Evolutionary conservation across 1,140 invertebrate species (phyloP).

Genomic region (Drosophila subobscura): DNA sequence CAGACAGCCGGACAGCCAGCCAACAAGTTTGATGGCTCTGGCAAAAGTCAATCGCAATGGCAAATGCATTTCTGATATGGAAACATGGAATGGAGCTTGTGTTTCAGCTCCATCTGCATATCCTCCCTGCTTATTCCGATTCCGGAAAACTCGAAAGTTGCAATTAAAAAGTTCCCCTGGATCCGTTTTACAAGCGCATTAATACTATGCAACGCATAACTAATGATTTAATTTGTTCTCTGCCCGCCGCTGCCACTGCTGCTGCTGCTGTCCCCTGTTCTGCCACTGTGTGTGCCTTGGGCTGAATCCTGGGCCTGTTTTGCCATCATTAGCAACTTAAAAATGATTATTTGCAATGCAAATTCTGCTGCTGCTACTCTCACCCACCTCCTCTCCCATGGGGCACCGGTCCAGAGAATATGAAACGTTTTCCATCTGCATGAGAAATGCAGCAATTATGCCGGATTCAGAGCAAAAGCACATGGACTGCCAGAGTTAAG

Average conservation of each 20-base stretch:
- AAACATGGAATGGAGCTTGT: slow-evolving; percentile 29
- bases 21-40: slow-evolving; percentile 32
- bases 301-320: slow-evolving; percentile 31
- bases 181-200: slow-evolving; percentile 62
- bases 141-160: slow-evolving; percentile 40
- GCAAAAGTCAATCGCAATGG: slow-evolving; percentile 60
- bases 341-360: slow-evolving; percentile 80
- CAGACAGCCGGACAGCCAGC: not conserved
- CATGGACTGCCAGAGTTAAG: not conserved
- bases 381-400: too few relatives aligned
- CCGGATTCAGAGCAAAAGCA: not conserved
- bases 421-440: slow-evolving; percentile 54
- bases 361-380: slow-evolving; percentile 31
- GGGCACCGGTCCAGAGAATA: slow-evolving; percentile 31
- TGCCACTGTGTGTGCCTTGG: too few relatives aligned
- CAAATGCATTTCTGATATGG: slow-evolving; percentile 64
- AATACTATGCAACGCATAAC: slow-evolving; percentile 73
- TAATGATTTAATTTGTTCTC: slow-evolving; percentile 76
- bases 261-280: too few relatives aligned
- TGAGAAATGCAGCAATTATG: slow-evolving; percentile 62
- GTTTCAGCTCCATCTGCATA: slow-evolving; percentile 25
- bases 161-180: slow-evolving; percentile 68
- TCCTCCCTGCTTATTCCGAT: slow-evolving; percentile 5
- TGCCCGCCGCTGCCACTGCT: slow-evolving; percentile 6
- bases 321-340: slow-evolving; percentile 62